Conservation (phyloP, 2,113 vertebrate species). For the Percina caprodes region DNA sequence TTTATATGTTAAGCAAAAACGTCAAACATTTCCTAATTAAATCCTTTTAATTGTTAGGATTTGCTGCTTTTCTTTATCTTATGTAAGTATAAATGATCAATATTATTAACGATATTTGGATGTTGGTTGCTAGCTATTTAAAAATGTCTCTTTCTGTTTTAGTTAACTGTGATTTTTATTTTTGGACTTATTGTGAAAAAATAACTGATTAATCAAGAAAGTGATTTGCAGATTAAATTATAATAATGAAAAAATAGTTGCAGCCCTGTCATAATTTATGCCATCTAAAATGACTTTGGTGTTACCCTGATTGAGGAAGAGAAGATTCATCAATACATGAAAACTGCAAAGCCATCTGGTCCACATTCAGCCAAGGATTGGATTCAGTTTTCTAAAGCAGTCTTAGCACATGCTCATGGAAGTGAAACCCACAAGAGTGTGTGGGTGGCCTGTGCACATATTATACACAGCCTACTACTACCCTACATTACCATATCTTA, state of each 20-base stretch:
- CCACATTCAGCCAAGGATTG: slow-evolving; percentile 16
- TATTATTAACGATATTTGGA: too few relatives aligned
- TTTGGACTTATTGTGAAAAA: neutral
- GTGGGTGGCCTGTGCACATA: slow-evolving; percentile 60
- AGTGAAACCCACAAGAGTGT: slow-evolving; percentile 40
- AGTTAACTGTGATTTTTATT: neutral
- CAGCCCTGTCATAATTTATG: neutral
- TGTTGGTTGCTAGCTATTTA: neutral
- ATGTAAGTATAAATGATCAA: neutral
- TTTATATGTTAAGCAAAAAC: neutral
- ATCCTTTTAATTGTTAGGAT: neutral
- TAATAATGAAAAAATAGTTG: too few relatives aligned
- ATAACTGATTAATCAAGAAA: neutral
- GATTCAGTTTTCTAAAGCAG: slow-evolving; percentile 40
- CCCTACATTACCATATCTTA: slow-evolving; percentile 26
- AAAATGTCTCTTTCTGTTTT: neutral
- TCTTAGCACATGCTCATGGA: slow-evolving; percentile 40
- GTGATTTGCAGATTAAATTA: neutral
- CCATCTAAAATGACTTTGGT: neutral
- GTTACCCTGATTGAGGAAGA: neutral
- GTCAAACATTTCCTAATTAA: neutral
- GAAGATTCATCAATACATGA: slow-evolving; percentile 2
- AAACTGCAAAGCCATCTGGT: slow-evolving; percentile 42
- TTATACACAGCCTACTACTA: slow-evolving; percentile 45
- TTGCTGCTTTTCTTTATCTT: neutral